A percentile compares a stretch with the other conserved stretches of the same genome.
Evolutionary conservation across 2,113 vertebrate species (phyloP).

Genomic region (Ceyx melanurus): DNA sequence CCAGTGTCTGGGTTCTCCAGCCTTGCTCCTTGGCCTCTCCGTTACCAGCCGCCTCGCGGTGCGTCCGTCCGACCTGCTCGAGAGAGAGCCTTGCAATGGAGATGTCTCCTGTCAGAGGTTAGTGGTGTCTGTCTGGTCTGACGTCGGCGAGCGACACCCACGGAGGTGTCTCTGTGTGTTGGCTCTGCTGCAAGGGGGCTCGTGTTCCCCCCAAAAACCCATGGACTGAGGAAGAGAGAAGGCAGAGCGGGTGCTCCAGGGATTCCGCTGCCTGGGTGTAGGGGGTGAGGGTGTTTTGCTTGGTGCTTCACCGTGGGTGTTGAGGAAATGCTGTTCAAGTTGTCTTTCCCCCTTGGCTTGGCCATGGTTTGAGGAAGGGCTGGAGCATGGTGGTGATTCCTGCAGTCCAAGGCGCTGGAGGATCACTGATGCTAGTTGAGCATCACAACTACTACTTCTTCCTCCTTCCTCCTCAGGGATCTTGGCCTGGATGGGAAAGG

Average conservation of each 20-base stretch:
- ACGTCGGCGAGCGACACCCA: rapidly evolving
- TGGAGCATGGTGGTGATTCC: background rate
- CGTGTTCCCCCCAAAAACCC: rapidly evolving
- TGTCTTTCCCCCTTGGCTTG: rapidly evolving
- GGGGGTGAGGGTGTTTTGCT: rapidly evolving
- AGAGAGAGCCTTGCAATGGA: background rate
- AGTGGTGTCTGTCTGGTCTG: background rate
- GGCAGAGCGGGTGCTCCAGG: rapidly evolving
- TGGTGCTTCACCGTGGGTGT: background rate
- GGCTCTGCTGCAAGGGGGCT: background rate
- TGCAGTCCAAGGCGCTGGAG: too few relatives aligned
- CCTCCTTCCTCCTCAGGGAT: background rate
- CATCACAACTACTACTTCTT: too few relatives aligned
- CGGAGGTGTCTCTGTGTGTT: rapidly evolving
- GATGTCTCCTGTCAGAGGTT: background rate
- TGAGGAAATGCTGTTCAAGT: background rate
- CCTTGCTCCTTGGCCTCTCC: background rate
- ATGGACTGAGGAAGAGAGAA: background rate
- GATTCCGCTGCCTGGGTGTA: background rate
- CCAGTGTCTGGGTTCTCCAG: background rate
- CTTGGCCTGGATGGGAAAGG: background rate
- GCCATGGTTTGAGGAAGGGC: rapidly evolving
- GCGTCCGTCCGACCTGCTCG: background rate
- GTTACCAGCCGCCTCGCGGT: rapidly evolving
- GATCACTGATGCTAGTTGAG: background rate